Evolutionary conservation across 2,797 vertebrate species (phyloP).

Genomic region (Rallus crepitans): DNA sequence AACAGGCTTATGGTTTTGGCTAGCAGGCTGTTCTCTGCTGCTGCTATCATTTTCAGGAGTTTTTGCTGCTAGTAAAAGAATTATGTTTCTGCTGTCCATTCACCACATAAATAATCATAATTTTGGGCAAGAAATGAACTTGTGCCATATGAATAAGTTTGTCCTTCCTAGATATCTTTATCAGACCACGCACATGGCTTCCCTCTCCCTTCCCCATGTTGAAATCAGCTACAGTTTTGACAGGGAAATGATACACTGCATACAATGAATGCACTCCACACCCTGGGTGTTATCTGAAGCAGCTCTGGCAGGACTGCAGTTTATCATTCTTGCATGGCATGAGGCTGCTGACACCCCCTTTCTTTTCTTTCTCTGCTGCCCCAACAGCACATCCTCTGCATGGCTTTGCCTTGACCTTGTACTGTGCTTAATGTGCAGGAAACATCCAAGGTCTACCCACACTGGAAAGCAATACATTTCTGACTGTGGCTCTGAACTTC

Average conservation of each 20-base stretch:
- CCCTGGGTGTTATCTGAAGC: not conserved
- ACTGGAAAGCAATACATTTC: not conserved
- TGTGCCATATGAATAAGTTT: slow-evolving; percentile 4
- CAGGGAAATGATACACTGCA: not conserved
- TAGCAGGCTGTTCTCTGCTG: not conserved
- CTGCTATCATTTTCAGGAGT: not conserved
- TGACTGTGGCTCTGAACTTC: not conserved
- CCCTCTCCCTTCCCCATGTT: not conserved
- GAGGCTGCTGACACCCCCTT: not conserved
- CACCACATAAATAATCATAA: not conserved
- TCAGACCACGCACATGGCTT: slow-evolving; percentile 36
- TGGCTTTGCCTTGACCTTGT: not conserved
- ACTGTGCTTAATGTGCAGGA: not conserved
- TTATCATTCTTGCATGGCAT: not conserved
- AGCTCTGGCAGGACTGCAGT: slow-evolving; percentile 22
- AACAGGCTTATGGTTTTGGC: not conserved
- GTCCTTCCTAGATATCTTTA: slow-evolving; percentile 52
- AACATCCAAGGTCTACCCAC: accelerated
- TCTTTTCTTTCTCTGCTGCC: not conserved
- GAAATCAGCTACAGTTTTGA: slow-evolving; percentile 21
- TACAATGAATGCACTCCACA: not conserved
- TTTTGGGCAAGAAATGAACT: not conserved
- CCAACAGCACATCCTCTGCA: not conserved
- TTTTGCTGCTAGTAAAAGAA: not conserved
- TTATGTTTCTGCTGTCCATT: not conserved